These are phyloP conservation scores for Graptemys geographica DNA, from an alignment of 2,797 vertebrate species.

Conservation along the genomic window DNA sequence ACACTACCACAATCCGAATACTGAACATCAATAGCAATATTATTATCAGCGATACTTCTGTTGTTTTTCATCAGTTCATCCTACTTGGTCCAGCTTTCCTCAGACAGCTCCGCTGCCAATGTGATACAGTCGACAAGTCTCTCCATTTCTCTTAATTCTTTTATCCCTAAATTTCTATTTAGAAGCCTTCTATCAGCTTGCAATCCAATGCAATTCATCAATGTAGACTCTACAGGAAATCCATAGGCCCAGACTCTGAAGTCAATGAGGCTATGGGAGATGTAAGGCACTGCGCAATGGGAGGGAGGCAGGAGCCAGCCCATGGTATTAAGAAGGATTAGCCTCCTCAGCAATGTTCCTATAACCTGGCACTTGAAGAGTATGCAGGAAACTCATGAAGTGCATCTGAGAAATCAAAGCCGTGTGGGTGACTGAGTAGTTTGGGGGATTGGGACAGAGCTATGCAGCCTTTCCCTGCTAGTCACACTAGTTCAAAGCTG, in stretches of 20 bases:
- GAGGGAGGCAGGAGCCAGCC: background rate
- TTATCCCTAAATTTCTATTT: background rate
- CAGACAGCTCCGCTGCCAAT: background rate
- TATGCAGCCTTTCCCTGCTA: background rate
- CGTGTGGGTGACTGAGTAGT: background rate
- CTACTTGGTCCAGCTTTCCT: background rate
- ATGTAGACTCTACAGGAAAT: background rate
- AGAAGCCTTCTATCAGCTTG: background rate
- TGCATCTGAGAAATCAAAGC: background rate
- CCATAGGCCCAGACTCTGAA: background rate
- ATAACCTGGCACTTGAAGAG: background rate
- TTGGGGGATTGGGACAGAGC: background rate
- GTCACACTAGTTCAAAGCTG: background rate
- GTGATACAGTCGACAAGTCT: background rate
- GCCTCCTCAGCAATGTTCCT: background rate
- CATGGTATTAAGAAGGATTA: background rate
- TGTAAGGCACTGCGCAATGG: background rate
- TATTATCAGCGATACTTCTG: background rate
- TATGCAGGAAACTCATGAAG: background rate
- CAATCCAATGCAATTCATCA: background rate
- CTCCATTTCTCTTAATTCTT: background rate
- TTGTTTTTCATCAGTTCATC: background rate
- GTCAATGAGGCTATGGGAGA: background rate
- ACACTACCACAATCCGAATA: background rate
- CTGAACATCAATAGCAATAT: background rate